Percentiles rank a stretch among this genome's conserved stretches.
phyloP scores from a whole-genome alignment of 2,888 invertebrate species.

The Nematopogon swammerdamellus region DNA sequence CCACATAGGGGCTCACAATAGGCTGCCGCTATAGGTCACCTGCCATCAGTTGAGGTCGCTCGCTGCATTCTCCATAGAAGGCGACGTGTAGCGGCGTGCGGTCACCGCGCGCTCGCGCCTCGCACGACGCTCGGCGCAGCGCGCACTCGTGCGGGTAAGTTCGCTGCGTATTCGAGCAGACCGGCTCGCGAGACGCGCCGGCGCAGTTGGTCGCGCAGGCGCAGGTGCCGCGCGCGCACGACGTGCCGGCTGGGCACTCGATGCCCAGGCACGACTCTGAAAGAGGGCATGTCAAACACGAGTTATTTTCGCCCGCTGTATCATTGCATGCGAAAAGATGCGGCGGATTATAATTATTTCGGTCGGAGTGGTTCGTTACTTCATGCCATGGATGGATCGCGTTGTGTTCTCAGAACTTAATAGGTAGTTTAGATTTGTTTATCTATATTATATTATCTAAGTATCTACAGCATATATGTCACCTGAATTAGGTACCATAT shows the following conservation, averaged over 20 bases:
- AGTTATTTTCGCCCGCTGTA: too few species aligned
- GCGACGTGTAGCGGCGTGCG: conserved; percentile 43
- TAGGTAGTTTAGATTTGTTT: too few species aligned
- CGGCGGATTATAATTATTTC: too few species aligned
- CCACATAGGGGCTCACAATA: too few species aligned
- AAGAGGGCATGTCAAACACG: conserved; percentile 15
- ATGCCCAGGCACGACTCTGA: conserved; percentile 75
- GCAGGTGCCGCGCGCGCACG: conserved; percentile 81
- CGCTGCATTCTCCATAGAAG: conserved; percentile 77
- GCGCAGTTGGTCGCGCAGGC: conserved; percentile 78
- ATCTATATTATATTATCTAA: too few species aligned
- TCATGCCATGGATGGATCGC: too few species aligned
- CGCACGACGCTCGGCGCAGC: conserved; percentile 72
- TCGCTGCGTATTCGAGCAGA: conserved; percentile 73
- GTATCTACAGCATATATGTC: too few species aligned
- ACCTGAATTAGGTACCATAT: too few species aligned
- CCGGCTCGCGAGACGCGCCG: conserved; percentile 62
- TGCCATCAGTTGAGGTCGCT: conserved; percentile 19
- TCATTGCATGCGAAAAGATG: neutral
- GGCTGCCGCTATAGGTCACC: too few species aligned
- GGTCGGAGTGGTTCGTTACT: too few species aligned
- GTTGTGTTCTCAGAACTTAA: too few species aligned
- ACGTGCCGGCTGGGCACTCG: conserved; percentile 74
- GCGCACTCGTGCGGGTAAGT: conserved; percentile 83
- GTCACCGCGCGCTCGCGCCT: conserved; percentile 62